Base-by-base conservation (phyloP, 2,888 invertebrate species). In the Drosophila rubida region DNA sequence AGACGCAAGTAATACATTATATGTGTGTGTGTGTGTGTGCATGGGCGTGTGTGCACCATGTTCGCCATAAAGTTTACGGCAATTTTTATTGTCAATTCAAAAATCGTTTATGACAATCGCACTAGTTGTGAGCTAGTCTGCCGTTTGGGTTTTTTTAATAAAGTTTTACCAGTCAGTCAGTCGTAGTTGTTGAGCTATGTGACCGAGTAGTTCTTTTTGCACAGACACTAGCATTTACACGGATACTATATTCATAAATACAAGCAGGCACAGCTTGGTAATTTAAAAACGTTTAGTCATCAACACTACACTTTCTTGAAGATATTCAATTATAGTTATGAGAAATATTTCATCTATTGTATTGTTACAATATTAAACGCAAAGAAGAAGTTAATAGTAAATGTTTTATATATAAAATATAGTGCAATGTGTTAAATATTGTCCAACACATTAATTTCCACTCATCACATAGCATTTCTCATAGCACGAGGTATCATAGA, bases 101-200 rank as follows among this genome's bases (percentile, higher is more conserved):
- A 88, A 85, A 87, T 87, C 90, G 83, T 87, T 90, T 90, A 90
- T 83, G 89, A 83, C 86, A 85, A 83, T 81, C 85, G 78, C 72
- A 71, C 67, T 67, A 62, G 63, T 63, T 74, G 59, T 59, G 61
- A 35, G 37, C 37, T 42, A 19, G 42, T 37, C 68, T 49, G 58
- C 53, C 22, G 30, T 22, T 30, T 53, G 63, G 54, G 46, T 77
- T 84, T 86, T 86, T 86, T 32, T 86, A 83, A 83, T 83, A 82
- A 86, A 80, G 68, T 71, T 65, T 59, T 65, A 19, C 4, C 25
- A 25, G 13, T 6, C 30, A 48, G 14, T 23, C 32, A 48, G 42
- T 60, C 57, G 42, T 9, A 51, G 9, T 65, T 59, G 46, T 27
- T 62, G 32, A 19, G 62, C 44, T 45, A 30, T 13, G 19, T 51